phyloP scores from a whole-genome alignment of 2,797 vertebrate species.

The Parambassis ranga region DNA sequence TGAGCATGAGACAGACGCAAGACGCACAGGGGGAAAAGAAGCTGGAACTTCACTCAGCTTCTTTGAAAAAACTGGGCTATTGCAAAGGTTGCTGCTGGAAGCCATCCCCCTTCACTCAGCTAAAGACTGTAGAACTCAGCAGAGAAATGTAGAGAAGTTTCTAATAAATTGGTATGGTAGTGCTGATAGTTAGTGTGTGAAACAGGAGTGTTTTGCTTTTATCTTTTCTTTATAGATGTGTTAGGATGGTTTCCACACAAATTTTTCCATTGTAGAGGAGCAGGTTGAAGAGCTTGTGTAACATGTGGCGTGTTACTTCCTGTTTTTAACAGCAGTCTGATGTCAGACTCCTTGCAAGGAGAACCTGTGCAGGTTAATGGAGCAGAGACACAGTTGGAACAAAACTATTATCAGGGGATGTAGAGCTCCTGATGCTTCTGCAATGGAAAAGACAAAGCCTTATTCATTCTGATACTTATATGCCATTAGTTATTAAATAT shows the following conservation, averaged over 20 bases:
- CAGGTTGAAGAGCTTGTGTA: not conserved
- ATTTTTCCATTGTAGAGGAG: conserved; percentile 15
- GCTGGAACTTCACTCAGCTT: conserved; percentile 1
- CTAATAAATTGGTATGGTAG: too few species aligned
- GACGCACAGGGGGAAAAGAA: not conserved
- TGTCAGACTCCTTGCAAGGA: too few species aligned
- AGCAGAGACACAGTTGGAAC: too few species aligned
- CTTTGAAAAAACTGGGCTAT: conserved; percentile 23
- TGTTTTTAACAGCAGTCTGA: not conserved
- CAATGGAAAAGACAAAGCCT: too few species aligned
- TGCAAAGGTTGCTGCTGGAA: not conserved
- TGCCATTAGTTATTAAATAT: too few species aligned
- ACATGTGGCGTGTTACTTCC: conserved; percentile 7
- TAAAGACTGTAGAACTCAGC: not conserved
- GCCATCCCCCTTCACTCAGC: not conserved
- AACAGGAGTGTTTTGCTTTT: too few species aligned
- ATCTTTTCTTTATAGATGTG: too few species aligned
- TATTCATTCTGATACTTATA: too few species aligned
- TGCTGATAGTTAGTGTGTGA: not conserved
- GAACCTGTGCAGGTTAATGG: not conserved
- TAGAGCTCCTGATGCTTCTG: too few species aligned
- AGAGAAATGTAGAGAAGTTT: not conserved
- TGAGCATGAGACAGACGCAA: not conserved
- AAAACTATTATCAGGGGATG: too few species aligned
- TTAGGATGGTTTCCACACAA: not conserved